Base-by-base conservation (phyloP, 2,888 invertebrate genomes). In the Cantharis flavilabris region DNA sequence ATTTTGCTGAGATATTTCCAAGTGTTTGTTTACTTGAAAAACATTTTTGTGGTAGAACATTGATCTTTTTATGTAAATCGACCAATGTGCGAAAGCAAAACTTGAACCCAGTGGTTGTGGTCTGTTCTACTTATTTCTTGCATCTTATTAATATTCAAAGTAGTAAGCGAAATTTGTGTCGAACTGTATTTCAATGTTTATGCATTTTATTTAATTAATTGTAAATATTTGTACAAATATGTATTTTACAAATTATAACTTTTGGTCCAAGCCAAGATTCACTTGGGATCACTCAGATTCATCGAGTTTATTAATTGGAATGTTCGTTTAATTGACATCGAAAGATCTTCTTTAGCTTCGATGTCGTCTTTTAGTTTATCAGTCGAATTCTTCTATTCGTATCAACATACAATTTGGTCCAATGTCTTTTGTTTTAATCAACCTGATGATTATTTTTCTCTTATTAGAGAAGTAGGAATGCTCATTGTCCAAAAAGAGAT, bases 1-100 rank as follows among this genome's bases (percentile, higher is more conserved):
- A 16, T 16, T 16, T 16, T 16, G 16, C 16, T 16, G 16, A 16
- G 16, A 16, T 1, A 16, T 16, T 16, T 16, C 16, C 16, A 16
- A 16, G 16, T 16, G 16, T 1, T 16, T 16, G n/a, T n/a, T 33
- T 11, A 13, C 4, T 13, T 23, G 0, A 33, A n/a, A 49, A 49
- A 1, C 7, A 13, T n/a, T n/a, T n/a, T 49, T 67, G n/a, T 67
- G 20, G 23, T 18, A 18, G 65, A 67, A 67, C 65, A 26, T 67
- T 67, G 65, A 67, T 67, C 23, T 26, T 26, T 20, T n/a, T 75
- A 75, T 77, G 69, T 63, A 72, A 71, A 63, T 20, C 5, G 63
- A 71, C 64, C 30, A 71, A 71, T 76, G 72, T 77, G 79, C 81
- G 79, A 80, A 80, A 81, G 80, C 79, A 81, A 82, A 82, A 80